Conservation (phyloP, 1,140 invertebrate genomes). For the Tyrophagus putrescentiae region DNA sequence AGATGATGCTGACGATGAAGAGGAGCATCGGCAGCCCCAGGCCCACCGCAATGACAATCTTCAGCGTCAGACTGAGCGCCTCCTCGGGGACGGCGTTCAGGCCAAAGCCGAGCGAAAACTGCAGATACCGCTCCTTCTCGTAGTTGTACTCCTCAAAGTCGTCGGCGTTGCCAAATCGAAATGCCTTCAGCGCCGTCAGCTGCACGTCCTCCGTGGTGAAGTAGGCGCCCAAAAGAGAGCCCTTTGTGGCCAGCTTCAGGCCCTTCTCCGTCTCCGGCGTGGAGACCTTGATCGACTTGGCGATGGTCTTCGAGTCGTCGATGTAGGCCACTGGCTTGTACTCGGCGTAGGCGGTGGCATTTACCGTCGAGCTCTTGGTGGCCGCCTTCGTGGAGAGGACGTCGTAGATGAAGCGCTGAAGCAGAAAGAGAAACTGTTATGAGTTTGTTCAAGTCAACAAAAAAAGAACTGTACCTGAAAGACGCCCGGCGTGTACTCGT, state of each 20-base stretch:
- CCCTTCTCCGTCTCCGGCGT: slow-evolving; percentile 17
- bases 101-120: slow-evolving; percentile 16
- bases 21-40: slow-evolving; percentile 16
- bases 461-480: slow-evolving; percentile 41
- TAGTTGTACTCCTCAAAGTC: slow-evolving; percentile 10
- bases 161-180: not conserved
- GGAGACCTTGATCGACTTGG: slow-evolving; percentile 38
- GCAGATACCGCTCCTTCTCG: not conserved
- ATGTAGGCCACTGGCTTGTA: slow-evolving; percentile 52
- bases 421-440: not conserved
- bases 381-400: slow-evolving; percentile 35
- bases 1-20: not conserved
- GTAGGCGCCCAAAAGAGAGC: not conserved
- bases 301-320: slow-evolving; percentile 34
- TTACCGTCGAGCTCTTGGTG: slow-evolving; percentile 27
- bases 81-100: not conserved
- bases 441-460: slow-evolving; percentile 32
- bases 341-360: slow-evolving; percentile 43
- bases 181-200: not conserved
- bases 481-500: slow-evolving; percentile 53
- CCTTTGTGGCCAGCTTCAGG: not conserved
- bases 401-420: not conserved
- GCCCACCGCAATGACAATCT: slow-evolving; percentile 10
- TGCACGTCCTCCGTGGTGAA: not conserved
- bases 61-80: slow-evolving; percentile 6